A percentile compares a stretch with the other conserved stretches of the same genome.
Conservation (phyloP, 2,888 invertebrate species). For the Limnephilus marmoratus region DNA sequence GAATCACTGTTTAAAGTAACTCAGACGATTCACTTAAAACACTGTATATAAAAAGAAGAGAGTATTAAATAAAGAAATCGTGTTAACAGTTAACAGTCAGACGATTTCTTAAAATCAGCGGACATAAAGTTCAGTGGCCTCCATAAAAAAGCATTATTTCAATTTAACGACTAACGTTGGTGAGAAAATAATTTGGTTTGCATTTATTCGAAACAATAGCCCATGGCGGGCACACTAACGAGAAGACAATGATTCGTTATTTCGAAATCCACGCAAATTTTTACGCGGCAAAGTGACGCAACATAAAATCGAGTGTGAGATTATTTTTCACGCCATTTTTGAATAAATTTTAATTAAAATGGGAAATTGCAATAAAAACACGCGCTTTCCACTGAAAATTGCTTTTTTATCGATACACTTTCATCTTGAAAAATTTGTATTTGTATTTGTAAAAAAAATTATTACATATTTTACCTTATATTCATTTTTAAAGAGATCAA, state of each 20-base stretch:
- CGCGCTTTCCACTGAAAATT: neutral
- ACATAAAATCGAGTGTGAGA: conserved; percentile 16
- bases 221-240: conserved; percentile 14
- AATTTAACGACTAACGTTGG: neutral
- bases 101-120: neutral
- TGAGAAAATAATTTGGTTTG: conserved; percentile 29
- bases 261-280: conserved; percentile 30
- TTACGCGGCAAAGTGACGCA: conserved; percentile 3
- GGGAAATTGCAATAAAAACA: conserved; percentile 15
- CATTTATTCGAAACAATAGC: conserved; percentile 34
- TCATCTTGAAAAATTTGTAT: neutral
- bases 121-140: conserved; percentile 4
- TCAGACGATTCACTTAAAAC: too few species aligned
- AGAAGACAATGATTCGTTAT: conserved; percentile 39
- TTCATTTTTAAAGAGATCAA: too few species aligned
- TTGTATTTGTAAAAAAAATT: too few species aligned
- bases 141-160: conserved; percentile 18
- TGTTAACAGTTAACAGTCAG: neutral
- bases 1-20: too few species aligned
- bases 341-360: conserved; percentile 33
- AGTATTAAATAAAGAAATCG: neutral
- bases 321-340: neutral
- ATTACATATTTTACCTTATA: too few species aligned
- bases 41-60: neutral
- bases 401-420: neutral